A percentile compares a stretch with the other conserved stretches of the same genome.
Conservation (phyloP, 2,888 invertebrate species). For the Drosophila nr. perissopoda region DNA sequence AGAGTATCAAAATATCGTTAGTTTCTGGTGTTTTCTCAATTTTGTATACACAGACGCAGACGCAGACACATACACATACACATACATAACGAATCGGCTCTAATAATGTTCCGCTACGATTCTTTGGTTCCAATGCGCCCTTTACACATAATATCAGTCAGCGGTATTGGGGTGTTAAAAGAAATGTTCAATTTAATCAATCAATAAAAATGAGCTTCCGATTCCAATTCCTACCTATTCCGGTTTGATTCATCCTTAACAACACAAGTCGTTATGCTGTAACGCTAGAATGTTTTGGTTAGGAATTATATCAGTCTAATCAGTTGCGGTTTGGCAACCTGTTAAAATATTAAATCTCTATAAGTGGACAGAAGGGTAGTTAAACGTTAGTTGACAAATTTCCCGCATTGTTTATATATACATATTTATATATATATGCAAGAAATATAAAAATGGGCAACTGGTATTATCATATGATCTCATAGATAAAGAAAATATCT, state of each 20-base stretch:
- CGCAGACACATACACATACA: background rate
- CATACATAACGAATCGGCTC: background rate
- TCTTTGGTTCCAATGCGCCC: too few relatives aligned
- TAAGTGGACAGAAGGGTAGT: background rate
- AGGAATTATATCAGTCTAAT: background rate
- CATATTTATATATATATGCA: too few relatives aligned
- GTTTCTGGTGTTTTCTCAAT: background rate
- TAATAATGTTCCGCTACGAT: background rate
- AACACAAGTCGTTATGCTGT: background rate
- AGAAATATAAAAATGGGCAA: background rate
- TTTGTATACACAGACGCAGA: background rate
- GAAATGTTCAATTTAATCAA: background rate
- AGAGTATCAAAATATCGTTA: background rate
- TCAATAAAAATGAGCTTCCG: background rate
- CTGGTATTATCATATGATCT: slow-evolving; percentile 8
- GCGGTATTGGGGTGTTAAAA: background rate
- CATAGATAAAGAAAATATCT: slow-evolving; percentile 9
- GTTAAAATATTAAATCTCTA: background rate
- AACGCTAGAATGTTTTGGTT: background rate
- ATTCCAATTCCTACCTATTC: background rate
- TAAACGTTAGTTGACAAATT: background rate
- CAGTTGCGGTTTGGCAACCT: background rate
- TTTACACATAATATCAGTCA: background rate
- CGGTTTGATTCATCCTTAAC: background rate
- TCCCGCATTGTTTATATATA: background rate